A percentile compares a stretch with the other conserved stretches of the same genome.
Evolutionary conservation across 2,888 invertebrate species (phyloP).

Genomic region (Spilarctia lutea): DNA sequence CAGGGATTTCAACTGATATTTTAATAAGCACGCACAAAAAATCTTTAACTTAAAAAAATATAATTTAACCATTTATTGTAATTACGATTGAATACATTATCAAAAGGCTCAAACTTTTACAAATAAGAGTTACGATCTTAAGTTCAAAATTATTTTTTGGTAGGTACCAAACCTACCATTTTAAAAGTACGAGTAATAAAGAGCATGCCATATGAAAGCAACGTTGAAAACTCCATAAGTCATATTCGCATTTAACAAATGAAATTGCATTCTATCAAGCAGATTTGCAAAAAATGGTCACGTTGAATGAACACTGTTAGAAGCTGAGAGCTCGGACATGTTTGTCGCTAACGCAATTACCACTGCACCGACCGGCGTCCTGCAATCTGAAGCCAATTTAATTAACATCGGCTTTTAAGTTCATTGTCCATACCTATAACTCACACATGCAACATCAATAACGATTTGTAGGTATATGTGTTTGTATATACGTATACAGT

Average conservation of each 20-base stretch:
- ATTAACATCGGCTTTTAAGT: conserved; percentile 83
- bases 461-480: not conserved
- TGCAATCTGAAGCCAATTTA: conserved; percentile 83
- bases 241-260: conserved; percentile 42
- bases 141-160: not conserved
- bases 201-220: not conserved
- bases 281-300: conserved; percentile 58
- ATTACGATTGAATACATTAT: too few relatives aligned
- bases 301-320: conserved; percentile 64
- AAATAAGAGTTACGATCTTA: not conserved
- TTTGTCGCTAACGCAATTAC: conserved; percentile 81
- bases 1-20: too few relatives aligned
- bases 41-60: too few relatives aligned
- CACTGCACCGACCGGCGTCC: conserved; percentile 67
- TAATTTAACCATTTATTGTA: too few relatives aligned
- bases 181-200: not conserved
- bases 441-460: conserved; percentile 19
- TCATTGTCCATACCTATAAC: conserved; percentile 58
- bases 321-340: conserved; percentile 66
- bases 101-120: too few relatives aligned
- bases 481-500: not conserved
- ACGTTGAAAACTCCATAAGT: not conserved
- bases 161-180: not conserved
- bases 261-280: conserved; percentile 29
- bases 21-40: too few relatives aligned